Percentiles rank a stretch among this genome's conserved stretches.
These are phyloP conservation scores for Mandrillus leucophaeus DNA, from an alignment of 2,113 vertebrate genomes.

Conservation along the genomic window DNA sequence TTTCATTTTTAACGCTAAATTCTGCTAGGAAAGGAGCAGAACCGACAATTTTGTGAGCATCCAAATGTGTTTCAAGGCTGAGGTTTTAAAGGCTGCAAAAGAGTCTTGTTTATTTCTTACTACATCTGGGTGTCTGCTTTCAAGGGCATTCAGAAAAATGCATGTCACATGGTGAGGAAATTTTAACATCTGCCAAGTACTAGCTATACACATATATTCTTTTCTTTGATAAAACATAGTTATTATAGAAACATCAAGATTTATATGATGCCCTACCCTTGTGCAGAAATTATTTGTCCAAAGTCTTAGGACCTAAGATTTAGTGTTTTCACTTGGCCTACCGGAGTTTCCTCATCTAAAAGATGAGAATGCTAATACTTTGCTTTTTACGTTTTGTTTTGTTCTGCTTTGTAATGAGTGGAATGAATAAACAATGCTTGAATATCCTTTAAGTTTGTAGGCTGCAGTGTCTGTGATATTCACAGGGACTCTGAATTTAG, in stretches of 20 bases:
- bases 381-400: background rate
- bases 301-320: background rate
- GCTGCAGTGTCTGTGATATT: background rate
- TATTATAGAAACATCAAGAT: background rate
- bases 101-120: slow-evolving; percentile 41
- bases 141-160: slow-evolving; percentile 62
- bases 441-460: slow-evolving; percentile 13
- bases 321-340: background rate
- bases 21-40: background rate
- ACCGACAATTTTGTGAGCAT: slow-evolving; percentile 10
- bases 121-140: slow-evolving; percentile 31
- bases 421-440: slow-evolving; percentile 7
- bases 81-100: slow-evolving; percentile 35
- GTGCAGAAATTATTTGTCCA: background rate
- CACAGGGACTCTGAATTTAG: slow-evolving; percentile 59
- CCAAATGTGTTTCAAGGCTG: slow-evolving; percentile 2
- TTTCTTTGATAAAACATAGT: background rate
- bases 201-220: background rate
- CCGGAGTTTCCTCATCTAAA: slow-evolving; percentile 14
- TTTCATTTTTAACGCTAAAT: background rate
- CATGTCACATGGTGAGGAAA: background rate
- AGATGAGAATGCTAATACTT: background rate
- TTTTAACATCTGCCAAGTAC: slow-evolving; percentile 10
- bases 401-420: background rate
- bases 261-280: background rate